A percentile compares a stretch with the other conserved stretches of the same genome.
Evolutionary conservation across 2,113 vertebrate genomes (phyloP).

Genomic region (Eonycteris spelaea): DNA sequence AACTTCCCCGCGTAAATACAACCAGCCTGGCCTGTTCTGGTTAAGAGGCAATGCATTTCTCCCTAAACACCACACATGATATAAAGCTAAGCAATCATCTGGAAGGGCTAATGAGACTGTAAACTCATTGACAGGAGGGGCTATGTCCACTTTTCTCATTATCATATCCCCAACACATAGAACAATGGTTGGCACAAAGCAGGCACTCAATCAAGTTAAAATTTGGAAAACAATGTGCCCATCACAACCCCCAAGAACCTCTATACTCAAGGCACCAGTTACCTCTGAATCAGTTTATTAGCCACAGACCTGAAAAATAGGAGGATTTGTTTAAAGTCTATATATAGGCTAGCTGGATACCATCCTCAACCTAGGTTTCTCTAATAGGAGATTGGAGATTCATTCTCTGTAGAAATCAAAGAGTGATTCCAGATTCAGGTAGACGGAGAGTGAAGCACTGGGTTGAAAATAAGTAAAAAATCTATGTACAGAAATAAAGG

Average conservation of each 20-base stretch:
- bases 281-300: neutral
- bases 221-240: neutral
- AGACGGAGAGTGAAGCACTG: neutral
- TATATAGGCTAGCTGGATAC: neutral
- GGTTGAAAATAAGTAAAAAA: conserved; percentile 18
- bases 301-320: neutral
- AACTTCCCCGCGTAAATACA: neutral
- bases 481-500: neutral
- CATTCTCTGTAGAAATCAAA: conserved; percentile 3
- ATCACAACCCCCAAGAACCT: neutral
- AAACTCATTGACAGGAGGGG: neutral
- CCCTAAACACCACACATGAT: neutral
- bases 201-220: neutral
- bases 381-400: neutral
- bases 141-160: neutral
- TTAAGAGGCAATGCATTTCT: conserved; percentile 5
- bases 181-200: neutral
- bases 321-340: neutral
- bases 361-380: neutral
- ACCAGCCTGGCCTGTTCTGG: neutral
- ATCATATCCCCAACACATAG: neutral
- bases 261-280: neutral
- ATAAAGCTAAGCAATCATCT: neutral
- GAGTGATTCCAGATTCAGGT: neutral
- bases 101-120: conserved; percentile 5